Evolutionary conservation across 2,113 vertebrate species (phyloP), one percentile per base, ranked within the genome.

Genomic region (Tupaia chinensis): DNA sequence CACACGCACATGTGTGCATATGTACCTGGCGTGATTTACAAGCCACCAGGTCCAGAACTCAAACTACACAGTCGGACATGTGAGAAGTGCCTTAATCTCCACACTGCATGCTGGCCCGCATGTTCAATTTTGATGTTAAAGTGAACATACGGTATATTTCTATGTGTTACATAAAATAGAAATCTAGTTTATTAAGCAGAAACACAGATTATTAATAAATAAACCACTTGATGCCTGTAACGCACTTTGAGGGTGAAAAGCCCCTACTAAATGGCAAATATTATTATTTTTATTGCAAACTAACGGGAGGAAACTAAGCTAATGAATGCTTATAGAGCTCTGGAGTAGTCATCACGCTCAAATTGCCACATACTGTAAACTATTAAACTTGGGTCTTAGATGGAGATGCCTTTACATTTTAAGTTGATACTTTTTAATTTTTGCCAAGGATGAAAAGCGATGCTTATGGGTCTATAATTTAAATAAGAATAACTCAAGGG

Each of bases 151-250:
- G 88, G 4, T 56, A 32, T 74, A 74, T 96, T 95, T 93, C 77
- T 68, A 78, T 25, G 5, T 94, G 88, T 94, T 93, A 96, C 90
- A 79, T 0, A n/a, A 98, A 98, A 96, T 96, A 90, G 97, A 95
- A 98, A 98, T 97, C 9, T 17, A 95, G 83, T 97, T 98, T 98
- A 98, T 98, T 98, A 98, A 98, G 97, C 95, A 97, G 97, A 98
- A 97, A 92, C 97, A 95, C 91, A 94, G 96, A 97, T 97, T 97
- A 96, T 98, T 97, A 97, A 97, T 98, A 97, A 96, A 97, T 96
- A 97, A 96, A 95, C 96, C 95, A 95, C 83, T 97, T 92, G 96
- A 96, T 97, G 95, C 85, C 78, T 94, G 20, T 92, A 95, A 97
- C 96, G 92, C 78, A 96, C 93, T 96, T 95, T 95, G 95, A 96